Evolutionary conservation across 2,113 vertebrate species (phyloP), one percentile per base, ranked within the genome.

Genomic region (Zapornia atra): DNA sequence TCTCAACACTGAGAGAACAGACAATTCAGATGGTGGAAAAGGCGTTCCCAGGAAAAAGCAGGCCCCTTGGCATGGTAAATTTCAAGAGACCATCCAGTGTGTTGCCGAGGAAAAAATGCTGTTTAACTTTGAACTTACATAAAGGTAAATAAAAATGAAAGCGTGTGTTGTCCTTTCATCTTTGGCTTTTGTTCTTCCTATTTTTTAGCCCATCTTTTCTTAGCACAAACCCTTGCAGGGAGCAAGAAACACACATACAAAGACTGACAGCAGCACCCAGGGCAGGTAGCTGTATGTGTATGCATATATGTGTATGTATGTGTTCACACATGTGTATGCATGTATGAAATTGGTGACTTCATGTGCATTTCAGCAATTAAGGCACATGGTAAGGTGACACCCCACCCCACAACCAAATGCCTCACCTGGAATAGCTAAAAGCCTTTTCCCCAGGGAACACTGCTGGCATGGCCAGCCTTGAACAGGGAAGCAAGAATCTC

Each of bases 351-450:
- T 1, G 4, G 36, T 5, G 36, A 13, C 12, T 69, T 54, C 12
- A 3, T 3, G 34, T 28, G 15, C 63, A 46, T 83, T 38, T 2
- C 22, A 36, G 36, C 40, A 40, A 25, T 9, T 53, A 36, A 17
- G 19, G 56, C 26, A 5, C 17, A 36, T 2, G 40, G 11, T 5
- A 38, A 38, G 6, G 10, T 15, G 24, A 64, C 20, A 76, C 53
- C 44, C 73, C 14, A 26, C 36, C 36, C 61, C 20, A 42, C 33
- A 91, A 92, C 25, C 7, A 0, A 51, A 17, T 50, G 53, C 63
- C 64, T 76, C 9, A 4, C 7, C 0, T 5, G 66, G 26, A 71
- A 65, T 1, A 4, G 38, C 57, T 1, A 3, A 76, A 3, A 76
- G 48, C 63, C 16, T 42, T 76, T 79, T 64, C 20, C 38, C 42